Conservation (phyloP, 2,113 vertebrate genomes). For the Pachypanchax playfairii region DNA sequence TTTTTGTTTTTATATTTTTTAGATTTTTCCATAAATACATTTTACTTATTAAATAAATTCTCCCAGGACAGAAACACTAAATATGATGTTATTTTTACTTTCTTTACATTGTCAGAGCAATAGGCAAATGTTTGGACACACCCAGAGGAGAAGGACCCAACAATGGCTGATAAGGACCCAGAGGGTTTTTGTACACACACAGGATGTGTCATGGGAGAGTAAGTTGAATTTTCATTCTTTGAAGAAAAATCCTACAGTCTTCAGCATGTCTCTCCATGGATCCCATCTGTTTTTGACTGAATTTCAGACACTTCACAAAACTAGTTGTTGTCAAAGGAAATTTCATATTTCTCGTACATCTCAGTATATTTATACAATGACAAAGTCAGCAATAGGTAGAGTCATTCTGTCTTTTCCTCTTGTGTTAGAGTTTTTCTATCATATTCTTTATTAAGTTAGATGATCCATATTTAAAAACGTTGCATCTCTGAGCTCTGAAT, state of each 20-base stretch:
- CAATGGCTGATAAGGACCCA: too few species aligned
- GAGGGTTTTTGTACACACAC: slow-evolving; percentile 38
- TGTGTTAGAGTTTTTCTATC: slow-evolving; percentile 19
- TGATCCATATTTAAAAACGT: slow-evolving; percentile 27
- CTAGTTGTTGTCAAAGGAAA: slow-evolving; percentile 35
- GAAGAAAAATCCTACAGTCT: slow-evolving; percentile 32
- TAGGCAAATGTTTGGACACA: too few species aligned
- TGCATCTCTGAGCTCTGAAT: slow-evolving; percentile 39
- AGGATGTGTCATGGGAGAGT: slow-evolving; percentile 33
- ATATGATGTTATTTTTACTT: too few species aligned
- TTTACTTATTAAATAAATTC: too few species aligned
- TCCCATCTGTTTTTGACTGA: slow-evolving; percentile 19
- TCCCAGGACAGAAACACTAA: too few species aligned
- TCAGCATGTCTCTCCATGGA: slow-evolving; percentile 33
- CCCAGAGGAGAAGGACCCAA: too few species aligned
- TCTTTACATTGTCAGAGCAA: too few species aligned
- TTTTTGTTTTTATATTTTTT: too few species aligned
- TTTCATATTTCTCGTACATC: slow-evolving; percentile 7
- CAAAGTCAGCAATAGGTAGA: slow-evolving; percentile 21
- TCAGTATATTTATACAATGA: slow-evolving; percentile 2
- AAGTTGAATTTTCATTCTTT: slow-evolving; percentile 44
- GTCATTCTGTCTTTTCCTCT: slow-evolving; percentile 13
- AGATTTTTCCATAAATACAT: too few species aligned
- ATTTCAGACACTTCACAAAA: slow-evolving; percentile 27
- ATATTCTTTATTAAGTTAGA: slow-evolving; percentile 27